Base-by-base conservation (phyloP, 1,140 invertebrate species). In the Lordiphosa collinella region DNA sequence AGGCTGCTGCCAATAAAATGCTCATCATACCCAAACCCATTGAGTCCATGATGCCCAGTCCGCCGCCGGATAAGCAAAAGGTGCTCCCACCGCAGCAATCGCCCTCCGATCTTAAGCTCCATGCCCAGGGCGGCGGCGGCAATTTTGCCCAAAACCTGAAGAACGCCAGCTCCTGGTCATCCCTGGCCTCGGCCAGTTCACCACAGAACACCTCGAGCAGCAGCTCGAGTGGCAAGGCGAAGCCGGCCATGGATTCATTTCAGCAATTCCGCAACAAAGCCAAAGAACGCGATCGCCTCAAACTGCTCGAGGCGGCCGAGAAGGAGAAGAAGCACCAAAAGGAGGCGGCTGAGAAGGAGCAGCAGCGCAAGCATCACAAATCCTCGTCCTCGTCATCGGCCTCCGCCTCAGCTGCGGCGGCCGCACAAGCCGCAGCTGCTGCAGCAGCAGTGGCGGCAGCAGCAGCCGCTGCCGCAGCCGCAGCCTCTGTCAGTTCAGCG, bases 211-310 rank as follows among this genome's bases (percentile, higher is more conserved):
- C 91, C 84, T 91, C 88, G 78, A 91, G 88, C 87, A 91, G 90
- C 35, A 78, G 68, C 25, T 92, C 90, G 35, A 78, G 68, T 40
- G 92, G 61, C 55, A 92, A 93, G 89, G 90, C 91, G 87, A 93
- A 91, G 90, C 93, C 88, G 61, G 92, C 90, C 88, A 96, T 92
- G 91, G 92, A 93, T 61, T 93, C 92, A 87, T 93, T 93, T 82
- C 92, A 93, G 90, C 93, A 94, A 64, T 99, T 98, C 89, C 96
- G 96, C 87, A 98, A 97, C 87, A 94, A 98, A 91, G 97, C 97
- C 6, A 96, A 96, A 89, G 96, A 98, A 90, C 98, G 98, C 88
- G 96, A 98, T 90, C 92, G 96, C 89, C 95, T 97, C 91, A 93
- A 95, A 86, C 93, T 95, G 50, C 89, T 97, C 52, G 95, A 97